Conservation (phyloP, 1,140 invertebrate species). For the Radopholus similis region DNA sequence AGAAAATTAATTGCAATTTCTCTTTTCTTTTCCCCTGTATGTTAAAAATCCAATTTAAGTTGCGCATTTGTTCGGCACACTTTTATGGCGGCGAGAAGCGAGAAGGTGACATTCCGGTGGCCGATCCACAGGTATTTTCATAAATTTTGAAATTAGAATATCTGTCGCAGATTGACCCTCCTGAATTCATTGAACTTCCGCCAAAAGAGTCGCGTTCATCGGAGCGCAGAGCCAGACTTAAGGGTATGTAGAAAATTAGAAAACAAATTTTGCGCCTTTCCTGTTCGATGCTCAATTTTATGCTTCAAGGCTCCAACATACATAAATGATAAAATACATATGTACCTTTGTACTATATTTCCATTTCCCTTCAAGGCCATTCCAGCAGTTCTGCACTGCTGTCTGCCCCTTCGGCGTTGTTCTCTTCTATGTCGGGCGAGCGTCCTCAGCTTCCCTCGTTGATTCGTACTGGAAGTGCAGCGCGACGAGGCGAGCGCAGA, state of each 20-base stretch:
- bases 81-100: slow-evolving; percentile 61
- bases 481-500: no score
- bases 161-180: slow-evolving; percentile 55
- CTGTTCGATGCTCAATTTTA: no score
- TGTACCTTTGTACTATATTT: neutral
- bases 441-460: no score
- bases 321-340: neutral
- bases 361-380: neutral
- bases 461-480: no score
- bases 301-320: neutral
- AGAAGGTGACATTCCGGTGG: slow-evolving; percentile 61
- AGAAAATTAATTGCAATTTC: neutral
- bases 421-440: no score
- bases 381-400: neutral
- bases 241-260: neutral
- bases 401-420: neutral
- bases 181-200: slow-evolving; percentile 57
- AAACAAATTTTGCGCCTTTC: no score
- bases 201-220: slow-evolving; percentile 49
- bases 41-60: slow-evolving; percentile 43
- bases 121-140: slow-evolving; percentile 56
- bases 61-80: slow-evolving; percentile 61
- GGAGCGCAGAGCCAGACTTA: slow-evolving; percentile 1
- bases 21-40: neutral
- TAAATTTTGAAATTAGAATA: neutral